Evolutionary conservation across 2,888 invertebrate species (phyloP).

Genomic region (Epirrhoe alternata): DNA sequence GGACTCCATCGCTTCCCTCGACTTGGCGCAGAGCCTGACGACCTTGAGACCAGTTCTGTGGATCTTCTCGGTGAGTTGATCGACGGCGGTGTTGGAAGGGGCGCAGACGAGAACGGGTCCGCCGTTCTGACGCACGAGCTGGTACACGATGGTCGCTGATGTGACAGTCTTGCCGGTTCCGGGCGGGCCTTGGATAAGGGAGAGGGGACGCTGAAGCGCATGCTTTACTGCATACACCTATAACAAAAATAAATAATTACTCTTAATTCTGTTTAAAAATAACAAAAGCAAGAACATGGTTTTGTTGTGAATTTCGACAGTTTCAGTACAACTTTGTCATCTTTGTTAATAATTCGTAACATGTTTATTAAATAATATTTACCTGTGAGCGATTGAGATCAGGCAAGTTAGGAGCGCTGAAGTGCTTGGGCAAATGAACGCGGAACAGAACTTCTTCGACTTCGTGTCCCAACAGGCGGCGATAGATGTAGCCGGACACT

Average conservation of each 20-base stretch:
- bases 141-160: conserved; percentile 99
- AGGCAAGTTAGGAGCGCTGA: conserved; percentile 98
- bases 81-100: conserved; percentile 99
- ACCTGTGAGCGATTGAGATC: conserved; percentile 98
- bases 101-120: conserved; percentile 99
- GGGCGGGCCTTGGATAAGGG: conserved; percentile 98
- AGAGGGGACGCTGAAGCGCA: conserved; percentile 97
- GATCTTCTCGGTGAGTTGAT: conserved; percentile 99
- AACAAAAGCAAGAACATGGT: not conserved
- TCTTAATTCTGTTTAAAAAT: not conserved
- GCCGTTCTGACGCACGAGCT: conserved; percentile 96
- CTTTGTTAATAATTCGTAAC: too few relatives aligned
- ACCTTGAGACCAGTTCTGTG: conserved; percentile 97
- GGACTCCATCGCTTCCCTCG: conserved; percentile 98
- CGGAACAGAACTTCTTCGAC: conserved; percentile 97
- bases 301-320: not conserved
- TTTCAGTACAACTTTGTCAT: not conserved
- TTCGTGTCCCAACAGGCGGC: conserved; percentile 97
- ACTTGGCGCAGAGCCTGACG: conserved; percentile 98
- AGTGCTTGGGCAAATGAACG: conserved; percentile 96
- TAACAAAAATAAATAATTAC: conserved; percentile 32
- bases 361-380: conserved; percentile 20
- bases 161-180: conserved; percentile 99
- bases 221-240: conserved; percentile 98
- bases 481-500: conserved; percentile 99